These are phyloP conservation scores for Montipora cactus DNA, from an alignment of 64 coral and sea anemone species.

Conservation along the genomic window DNA sequence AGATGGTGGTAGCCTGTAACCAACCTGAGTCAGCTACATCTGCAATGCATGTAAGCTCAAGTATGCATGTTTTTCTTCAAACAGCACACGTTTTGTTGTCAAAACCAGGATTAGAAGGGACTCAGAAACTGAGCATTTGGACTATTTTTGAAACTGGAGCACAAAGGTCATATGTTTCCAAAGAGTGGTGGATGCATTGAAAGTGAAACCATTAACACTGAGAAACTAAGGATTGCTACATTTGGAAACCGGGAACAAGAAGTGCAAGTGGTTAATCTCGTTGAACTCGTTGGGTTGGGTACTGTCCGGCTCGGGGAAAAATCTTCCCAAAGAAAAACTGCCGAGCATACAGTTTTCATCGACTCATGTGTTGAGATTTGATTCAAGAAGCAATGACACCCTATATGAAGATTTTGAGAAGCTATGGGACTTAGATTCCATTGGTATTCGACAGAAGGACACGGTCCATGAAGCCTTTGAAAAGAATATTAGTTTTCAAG, in stretches of 20 bases:
- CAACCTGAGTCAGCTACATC: background rate
- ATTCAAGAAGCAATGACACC: background rate
- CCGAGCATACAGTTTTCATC: background rate
- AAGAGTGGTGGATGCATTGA: background rate
- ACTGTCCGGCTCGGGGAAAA: background rate
- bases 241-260: background rate
- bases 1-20: too few relatives aligned
- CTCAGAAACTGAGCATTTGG: background rate
- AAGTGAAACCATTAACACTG: conserved; percentile 10
- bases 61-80: too few relatives aligned
- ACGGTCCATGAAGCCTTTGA: conserved; percentile 38
- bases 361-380: conserved; percentile 1
- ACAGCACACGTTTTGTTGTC: background rate
- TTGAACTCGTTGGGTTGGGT: conserved; percentile 19
- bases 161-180: conserved; percentile 18
- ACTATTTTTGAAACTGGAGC: conserved; percentile 9
- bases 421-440: conserved; percentile 17
- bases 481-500: conserved; percentile 18
- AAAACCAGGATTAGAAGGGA: background rate
- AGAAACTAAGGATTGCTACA: conserved; percentile 7
- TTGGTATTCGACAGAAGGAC: conserved; percentile 16
- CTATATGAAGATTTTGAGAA: background rate
- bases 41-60: too few relatives aligned
- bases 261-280: background rate
- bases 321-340: background rate